phyloP scores from a whole-genome alignment of 2,888 invertebrate species.

The Tyria jacobaeae region DNA sequence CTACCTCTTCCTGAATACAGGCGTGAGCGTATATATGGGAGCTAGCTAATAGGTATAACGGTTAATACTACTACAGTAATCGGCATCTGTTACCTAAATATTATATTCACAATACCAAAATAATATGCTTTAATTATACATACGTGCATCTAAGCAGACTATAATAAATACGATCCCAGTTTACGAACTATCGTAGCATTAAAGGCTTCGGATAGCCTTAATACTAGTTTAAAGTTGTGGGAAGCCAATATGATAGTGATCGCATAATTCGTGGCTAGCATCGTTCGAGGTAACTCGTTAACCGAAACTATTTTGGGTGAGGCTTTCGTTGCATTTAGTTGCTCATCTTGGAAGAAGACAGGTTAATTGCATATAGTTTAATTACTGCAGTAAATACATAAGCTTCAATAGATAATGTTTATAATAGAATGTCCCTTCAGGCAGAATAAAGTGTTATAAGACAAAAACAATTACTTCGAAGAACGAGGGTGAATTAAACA shows the following conservation, averaged over 20 bases:
- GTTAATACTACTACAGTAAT: no score
- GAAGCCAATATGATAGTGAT: slow-evolving; percentile 28
- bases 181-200: not conserved
- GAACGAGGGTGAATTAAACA: no score
- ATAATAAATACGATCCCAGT: not conserved
- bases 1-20: no score
- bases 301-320: slow-evolving; percentile 10
- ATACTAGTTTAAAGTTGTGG: slow-evolving; percentile 30
- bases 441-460: no score
- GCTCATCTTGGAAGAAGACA: not conserved
- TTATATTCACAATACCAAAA: not conserved
- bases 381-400: no score
- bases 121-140: not conserved
- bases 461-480: no score
- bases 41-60: no score
- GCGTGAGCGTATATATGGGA: no score
- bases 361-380: not conserved
- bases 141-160: not conserved
- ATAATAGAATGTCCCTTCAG: no score
- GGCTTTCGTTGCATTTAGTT: not conserved
- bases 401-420: no score
- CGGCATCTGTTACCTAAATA: no score
- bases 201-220: slow-evolving; percentile 19
- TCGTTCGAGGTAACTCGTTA: slow-evolving; percentile 21
- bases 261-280: slow-evolving; percentile 31